phyloP scores from a whole-genome alignment of 2,888 invertebrate genomes.

The Polia nebulosa region DNA sequence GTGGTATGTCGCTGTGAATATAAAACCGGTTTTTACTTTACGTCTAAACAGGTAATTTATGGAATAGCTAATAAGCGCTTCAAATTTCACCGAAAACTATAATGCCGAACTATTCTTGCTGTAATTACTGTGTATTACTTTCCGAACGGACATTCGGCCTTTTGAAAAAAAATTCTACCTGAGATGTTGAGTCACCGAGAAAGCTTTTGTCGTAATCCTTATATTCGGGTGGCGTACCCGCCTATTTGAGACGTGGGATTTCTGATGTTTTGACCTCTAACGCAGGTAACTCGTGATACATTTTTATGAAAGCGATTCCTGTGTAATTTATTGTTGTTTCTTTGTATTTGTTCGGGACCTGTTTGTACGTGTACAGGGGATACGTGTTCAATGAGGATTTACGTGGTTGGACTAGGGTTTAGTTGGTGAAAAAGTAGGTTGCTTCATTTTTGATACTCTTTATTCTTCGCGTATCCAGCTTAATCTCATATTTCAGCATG shows the following conservation, averaged over 20 bases:
- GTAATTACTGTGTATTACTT: slow-evolving; percentile 61
- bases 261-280: slow-evolving; percentile 65
- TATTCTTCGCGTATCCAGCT: slow-evolving; percentile 6
- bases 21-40: slow-evolving; percentile 57
- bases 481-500: slow-evolving; percentile 14
- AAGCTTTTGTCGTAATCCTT: slow-evolving; percentile 75
- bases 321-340: slow-evolving; percentile 56
- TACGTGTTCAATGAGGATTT: slow-evolving; percentile 52
- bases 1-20: slow-evolving; percentile 47
- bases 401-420: slow-evolving; percentile 18
- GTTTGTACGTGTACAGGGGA: slow-evolving; percentile 43
- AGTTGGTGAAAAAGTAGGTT: slow-evolving; percentile 11
- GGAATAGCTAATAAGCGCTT: slow-evolving; percentile 25
- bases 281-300: slow-evolving; percentile 63
- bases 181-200: slow-evolving; percentile 75
- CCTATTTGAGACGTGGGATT: slow-evolving; percentile 59
- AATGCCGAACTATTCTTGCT: slow-evolving; percentile 48
- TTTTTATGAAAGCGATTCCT: slow-evolving; percentile 57
- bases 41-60: slow-evolving; percentile 54
- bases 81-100: slow-evolving; percentile 54
- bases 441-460: slow-evolving; percentile 4
- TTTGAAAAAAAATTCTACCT: slow-evolving; percentile 74
- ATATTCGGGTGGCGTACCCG: slow-evolving; percentile 66
- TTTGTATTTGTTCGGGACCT: slow-evolving; percentile 58
- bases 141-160: slow-evolving; percentile 55